Percentiles rank a stretch among this genome's conserved stretches.
These are phyloP conservation scores for Azorinus chamasolen DNA, from an alignment of 2,888 invertebrate genomes.

Conservation along the genomic window DNA sequence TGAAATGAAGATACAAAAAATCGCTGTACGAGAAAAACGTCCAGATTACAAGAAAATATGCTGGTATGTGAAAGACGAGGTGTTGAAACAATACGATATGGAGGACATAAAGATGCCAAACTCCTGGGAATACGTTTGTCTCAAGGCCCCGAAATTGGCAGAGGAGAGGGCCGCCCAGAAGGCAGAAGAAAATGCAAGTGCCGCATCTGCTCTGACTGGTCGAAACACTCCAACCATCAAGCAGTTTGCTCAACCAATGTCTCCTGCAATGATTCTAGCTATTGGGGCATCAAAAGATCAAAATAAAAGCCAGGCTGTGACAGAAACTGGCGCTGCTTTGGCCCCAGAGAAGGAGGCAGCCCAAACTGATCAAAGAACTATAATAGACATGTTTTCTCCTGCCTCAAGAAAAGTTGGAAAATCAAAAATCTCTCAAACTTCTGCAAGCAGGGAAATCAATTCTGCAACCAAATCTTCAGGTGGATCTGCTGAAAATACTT, in stretches of 20 bases:
- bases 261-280: constrained; percentile 66
- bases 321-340: constrained; percentile 9
- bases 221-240: constrained; percentile 67
- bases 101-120: constrained; percentile 88
- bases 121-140: constrained; percentile 88
- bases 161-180: constrained; percentile 23
- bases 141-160: constrained; percentile 50
- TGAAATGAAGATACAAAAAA: constrained; percentile 87
- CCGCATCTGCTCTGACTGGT: constrained; percentile 24
- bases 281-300: constrained; percentile 43
- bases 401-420: constrained; percentile 6
- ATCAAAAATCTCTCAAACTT: not conserved
- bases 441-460: not conserved
- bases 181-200: constrained; percentile 8
- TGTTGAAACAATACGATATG: constrained; percentile 88
- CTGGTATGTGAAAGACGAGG: constrained; percentile 90
- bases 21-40: constrained; percentile 89
- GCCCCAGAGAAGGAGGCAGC: constrained; percentile 15
- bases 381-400: constrained; percentile 53
- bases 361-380: constrained; percentile 44
- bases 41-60: constrained; percentile 88
- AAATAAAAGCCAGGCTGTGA: constrained; percentile 21
- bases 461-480: not conserved
- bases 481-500: not conserved
- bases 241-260: constrained; percentile 73